These are phyloP conservation scores for Dendrophyllia cribrosa DNA, from an alignment of 64 coral and sea anemone genomes.

Conservation along the genomic window DNA sequence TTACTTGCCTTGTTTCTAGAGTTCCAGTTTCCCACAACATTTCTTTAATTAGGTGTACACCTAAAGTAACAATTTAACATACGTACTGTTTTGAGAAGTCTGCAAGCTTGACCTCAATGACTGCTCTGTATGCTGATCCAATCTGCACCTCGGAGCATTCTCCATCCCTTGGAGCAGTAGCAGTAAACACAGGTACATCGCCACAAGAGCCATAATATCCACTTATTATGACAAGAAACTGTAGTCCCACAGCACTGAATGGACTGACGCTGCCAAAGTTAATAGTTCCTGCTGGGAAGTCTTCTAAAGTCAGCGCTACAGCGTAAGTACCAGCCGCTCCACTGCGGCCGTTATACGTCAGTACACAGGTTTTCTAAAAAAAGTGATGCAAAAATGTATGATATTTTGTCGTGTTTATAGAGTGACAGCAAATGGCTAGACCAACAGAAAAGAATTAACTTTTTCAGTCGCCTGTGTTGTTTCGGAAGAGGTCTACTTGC, in stretches of 20 bases:
- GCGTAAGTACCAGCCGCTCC: not conserved
- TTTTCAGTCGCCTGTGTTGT: too few species aligned
- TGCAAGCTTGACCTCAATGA: not conserved
- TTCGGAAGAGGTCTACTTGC: too few species aligned
- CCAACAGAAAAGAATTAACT: too few species aligned
- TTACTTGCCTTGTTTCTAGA: too few species aligned
- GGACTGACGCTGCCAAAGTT: not conserved
- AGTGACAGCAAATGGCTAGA: too few species aligned
- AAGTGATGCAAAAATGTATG: not conserved
- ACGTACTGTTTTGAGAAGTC: conserved; percentile 10
- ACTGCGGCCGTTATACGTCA: not conserved
- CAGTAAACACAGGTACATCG: not conserved
- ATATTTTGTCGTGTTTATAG: too few species aligned
- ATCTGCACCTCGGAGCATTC: conserved; percentile 19
- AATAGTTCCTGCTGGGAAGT: conserved; percentile 24
- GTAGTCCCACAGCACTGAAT: conserved; percentile 9
- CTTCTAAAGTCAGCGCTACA: conserved; percentile 8
- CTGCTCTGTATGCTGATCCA: conserved; percentile 2
- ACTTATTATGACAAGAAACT: conserved; percentile 17
- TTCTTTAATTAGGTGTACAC: too few species aligned
- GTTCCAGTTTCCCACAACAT: too few species aligned
- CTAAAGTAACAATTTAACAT: too few species aligned
- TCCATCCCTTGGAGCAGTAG: not conserved
- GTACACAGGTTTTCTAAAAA: not conserved
- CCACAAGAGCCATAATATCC: not conserved